Base-by-base conservation (phyloP, 2,113 vertebrate genomes). In the Nothobranchius kuhntae region DNA sequence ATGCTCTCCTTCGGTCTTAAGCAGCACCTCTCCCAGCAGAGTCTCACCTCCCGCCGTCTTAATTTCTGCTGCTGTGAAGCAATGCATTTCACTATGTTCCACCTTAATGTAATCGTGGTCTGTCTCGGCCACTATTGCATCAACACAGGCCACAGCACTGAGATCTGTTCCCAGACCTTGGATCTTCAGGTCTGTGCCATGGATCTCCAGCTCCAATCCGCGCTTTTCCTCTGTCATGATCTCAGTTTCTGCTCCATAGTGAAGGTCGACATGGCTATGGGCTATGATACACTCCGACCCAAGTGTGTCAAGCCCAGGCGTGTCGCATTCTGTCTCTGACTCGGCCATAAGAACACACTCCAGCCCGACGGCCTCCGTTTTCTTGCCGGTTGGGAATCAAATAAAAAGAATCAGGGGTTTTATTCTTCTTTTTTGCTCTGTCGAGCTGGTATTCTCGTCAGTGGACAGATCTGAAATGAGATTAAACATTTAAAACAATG, bases 321-420 rank as follows among this genome's bases (percentile, higher is more conserved):
- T 93, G 92, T 94, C 93, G 91, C 93, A 94, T 73, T 94, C 92
- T 91, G 92, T 93, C 92, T 94, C 93, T 90, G 93, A 93, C 92
- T 94, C 93, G 13, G 93, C 91, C 93, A 94, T 94, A 84, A 94
- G 91, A 73, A 94, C 92, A 86, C 92, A 93, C 92, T 94, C 93
- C 91, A 94, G 82, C 91, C 91, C 92, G 76, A 89, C 92, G 85
- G 92, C 91, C 91, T 93, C 91, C 92, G 92, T 93, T 88, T 92
- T 93, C 9, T 0, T 40, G 91, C 86, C 87, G 90, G 87, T 51
- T 52, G 86, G 71, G 65, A 50, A 87, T 86, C 77, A 54, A 71
- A 71, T 7, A 65, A 53, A 60, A 54, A 21, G 83, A 89, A 90
- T 75, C 44, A 69, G 79, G 38, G 11, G 36, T 2, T 36, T 65